Evolutionary conservation across 2,797 vertebrate genomes (phyloP).

Genomic region (Darevskia nairensis): DNA sequence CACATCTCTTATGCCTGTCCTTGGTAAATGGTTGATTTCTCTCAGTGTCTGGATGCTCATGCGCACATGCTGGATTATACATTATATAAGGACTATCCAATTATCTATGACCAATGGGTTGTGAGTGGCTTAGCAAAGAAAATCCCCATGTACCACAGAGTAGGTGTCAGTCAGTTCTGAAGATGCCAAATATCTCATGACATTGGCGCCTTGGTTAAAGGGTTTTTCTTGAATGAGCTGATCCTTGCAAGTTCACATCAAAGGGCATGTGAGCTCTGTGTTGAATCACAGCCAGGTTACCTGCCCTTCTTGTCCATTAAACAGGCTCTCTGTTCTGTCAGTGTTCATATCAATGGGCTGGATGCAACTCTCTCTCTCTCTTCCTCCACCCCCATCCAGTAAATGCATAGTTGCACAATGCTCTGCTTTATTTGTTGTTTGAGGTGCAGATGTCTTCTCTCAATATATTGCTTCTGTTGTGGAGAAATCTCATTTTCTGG

Average conservation of each 20-base stretch:
- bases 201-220: neutral
- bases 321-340: neutral
- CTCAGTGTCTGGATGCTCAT: neutral
- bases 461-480: neutral
- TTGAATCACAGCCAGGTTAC: neutral
- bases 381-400: neutral
- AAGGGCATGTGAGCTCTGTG: neutral
- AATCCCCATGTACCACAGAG: neutral
- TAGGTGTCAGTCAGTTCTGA: conserved; percentile 8
- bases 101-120: conserved; percentile 27
- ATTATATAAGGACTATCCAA: conserved; percentile 9
- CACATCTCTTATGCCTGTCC: neutral
- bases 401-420: neutral
- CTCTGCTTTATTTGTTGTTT: neutral
- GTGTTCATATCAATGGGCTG: neutral
- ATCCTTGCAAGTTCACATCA: conserved; percentile 8
- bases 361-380: neutral
- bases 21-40: neutral
- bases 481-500: neutral
- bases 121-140: conserved; percentile 21
- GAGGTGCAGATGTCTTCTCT: neutral
- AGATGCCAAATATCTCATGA: conserved; percentile 8
- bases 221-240: conserved; percentile 8
- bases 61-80: neutral
- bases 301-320: neutral